Evolutionary conservation across 2,888 invertebrate genomes (phyloP).

Genomic region (Willowsia nigromaculata): DNA sequence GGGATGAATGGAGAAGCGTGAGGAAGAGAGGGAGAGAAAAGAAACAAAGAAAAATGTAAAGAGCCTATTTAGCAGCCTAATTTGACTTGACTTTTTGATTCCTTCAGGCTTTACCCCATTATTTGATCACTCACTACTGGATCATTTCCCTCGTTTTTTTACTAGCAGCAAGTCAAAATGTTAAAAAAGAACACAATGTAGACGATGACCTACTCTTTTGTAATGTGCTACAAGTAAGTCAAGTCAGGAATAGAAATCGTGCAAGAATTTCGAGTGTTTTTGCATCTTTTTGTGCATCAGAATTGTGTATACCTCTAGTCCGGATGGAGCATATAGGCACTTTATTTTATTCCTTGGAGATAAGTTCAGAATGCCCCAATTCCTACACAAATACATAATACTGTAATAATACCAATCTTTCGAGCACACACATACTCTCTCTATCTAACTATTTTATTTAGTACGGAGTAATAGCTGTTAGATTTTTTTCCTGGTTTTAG

Average conservation of each 20-base stretch:
- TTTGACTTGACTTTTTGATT: constrained; percentile 49
- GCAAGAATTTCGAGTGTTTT: constrained; percentile 20
- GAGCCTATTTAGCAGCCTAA: constrained; percentile 35
- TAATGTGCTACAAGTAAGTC: neutral
- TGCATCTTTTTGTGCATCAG: constrained; percentile 4
- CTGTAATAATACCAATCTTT: no score
- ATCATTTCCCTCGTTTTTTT: neutral
- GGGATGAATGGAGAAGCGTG: constrained; percentile 30
- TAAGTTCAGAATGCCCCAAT: neutral
- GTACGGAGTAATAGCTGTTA: no score
- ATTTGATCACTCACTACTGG: constrained; percentile 32
- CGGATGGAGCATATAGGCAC: neutral
- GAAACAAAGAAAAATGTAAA: constrained; percentile 20
- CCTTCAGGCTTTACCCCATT: constrained; percentile 4
- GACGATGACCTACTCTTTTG: constrained; percentile 35
- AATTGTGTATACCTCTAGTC: neutral
- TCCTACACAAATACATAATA: neutral
- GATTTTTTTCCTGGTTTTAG: neutral
- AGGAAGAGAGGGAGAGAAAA: neutral
- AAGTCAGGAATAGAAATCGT: constrained; percentile 25
- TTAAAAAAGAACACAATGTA: constrained; percentile 1
- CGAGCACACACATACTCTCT: no score
- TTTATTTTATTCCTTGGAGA: neutral
- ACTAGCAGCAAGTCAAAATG: neutral
- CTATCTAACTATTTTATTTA: no score